Evolutionary conservation across 2,888 invertebrate species (phyloP), one percentile per base, ranked within the genome.

Genomic region (Drosophila koepferae): DNA sequence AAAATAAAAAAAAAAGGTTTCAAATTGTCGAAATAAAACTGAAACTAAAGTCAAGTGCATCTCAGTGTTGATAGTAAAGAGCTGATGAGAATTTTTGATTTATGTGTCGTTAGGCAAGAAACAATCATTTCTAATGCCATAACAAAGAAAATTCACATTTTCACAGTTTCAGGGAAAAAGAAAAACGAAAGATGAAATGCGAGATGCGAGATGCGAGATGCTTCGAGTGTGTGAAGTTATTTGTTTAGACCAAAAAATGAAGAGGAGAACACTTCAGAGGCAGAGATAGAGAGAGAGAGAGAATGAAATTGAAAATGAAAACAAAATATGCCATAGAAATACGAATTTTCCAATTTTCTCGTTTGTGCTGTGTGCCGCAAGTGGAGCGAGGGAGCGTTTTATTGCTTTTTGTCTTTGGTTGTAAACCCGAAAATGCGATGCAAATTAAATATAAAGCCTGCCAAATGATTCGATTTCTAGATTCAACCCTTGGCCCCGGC

Each of bases 371-470:
- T 44, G 44, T 1, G 44, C 44, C 44, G 44, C 44, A 44, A 43
- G 23, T n/a, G 7, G 28, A 4, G 18, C 6, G 36, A 12, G 10
- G 51, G 28, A n/a, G 12, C 12, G 7, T 34, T n/a, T 59, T 62
- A 74, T 63, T 64, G 78, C 74, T 74, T 77, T 73, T 69, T 34
- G 58, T 68, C 53, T 64, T 46, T 44, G 40, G 36, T 28, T 46
- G 59, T 64, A 56, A 53, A 23, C 61, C 73, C 46, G 60, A 69
- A 77, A 77, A 66, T 81, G 72, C 61, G 80, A 86, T 84, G 87
- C 87, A 84, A 84, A 84, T 84, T 84, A 84, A 84, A 84, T 84
- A 70, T 81, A 84, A 87, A 84, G 85, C 78, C 80, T 65, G 68
- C 80, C 82, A 82, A 84, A 87, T 82, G 85, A 84, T 84, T 82